Evolutionary conservation across 2,797 vertebrate species (phyloP).

Genomic region (Chrosomus eos): DNA sequence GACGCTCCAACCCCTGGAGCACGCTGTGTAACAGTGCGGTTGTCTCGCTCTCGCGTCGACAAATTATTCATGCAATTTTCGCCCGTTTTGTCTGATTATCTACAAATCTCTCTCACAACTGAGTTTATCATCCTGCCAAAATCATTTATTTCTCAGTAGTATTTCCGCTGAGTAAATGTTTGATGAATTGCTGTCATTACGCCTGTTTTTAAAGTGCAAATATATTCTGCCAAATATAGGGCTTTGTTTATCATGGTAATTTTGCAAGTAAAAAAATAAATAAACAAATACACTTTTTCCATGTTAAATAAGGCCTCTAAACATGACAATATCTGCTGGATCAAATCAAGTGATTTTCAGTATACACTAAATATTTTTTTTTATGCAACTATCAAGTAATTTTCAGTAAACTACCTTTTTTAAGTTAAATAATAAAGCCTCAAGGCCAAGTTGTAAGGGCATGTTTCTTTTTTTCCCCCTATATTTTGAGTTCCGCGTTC

Average conservation of each 20-base stretch:
- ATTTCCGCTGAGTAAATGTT: constrained; percentile 51
- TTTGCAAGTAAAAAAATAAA: background rate
- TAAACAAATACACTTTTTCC: background rate
- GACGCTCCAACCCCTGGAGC: constrained; percentile 56
- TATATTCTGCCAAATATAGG: constrained; percentile 45
- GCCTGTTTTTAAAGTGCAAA: constrained; percentile 47
- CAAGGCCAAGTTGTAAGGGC: background rate
- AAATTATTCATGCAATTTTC: constrained; percentile 64
- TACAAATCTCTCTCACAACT: constrained; percentile 59
- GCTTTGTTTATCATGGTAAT: constrained; percentile 43
- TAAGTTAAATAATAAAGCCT: background rate
- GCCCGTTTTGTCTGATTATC: constrained; percentile 60
- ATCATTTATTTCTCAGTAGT: constrained; percentile 53
- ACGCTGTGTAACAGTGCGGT: constrained; percentile 59
- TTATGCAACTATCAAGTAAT: background rate
- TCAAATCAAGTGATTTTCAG: background rate
- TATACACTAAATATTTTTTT: background rate
- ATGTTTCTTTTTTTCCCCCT: background rate
- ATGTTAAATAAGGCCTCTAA: constrained; percentile 7
- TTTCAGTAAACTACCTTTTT: background rate
- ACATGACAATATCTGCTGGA: background rate
- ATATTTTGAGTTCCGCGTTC: constrained; percentile 7
- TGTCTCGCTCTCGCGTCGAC: constrained; percentile 54
- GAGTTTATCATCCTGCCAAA: constrained; percentile 53
- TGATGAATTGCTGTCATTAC: constrained; percentile 55